phyloP scores from a whole-genome alignment of 2,797 vertebrate species.

The Cossypha niveicapilla region DNA sequence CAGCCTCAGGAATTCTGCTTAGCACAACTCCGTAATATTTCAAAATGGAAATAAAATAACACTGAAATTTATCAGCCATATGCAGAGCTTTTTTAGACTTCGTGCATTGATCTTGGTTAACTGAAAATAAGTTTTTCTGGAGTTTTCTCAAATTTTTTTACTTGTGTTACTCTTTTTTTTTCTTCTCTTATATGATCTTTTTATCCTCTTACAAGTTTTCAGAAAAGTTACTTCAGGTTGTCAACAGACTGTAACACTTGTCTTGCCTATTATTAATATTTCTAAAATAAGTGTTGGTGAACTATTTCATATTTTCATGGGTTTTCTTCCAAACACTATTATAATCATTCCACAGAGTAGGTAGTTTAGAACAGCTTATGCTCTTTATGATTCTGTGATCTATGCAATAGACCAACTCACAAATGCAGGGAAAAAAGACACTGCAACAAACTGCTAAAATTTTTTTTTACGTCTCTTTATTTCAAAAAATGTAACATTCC shows the following conservation, averaged over 20 bases:
- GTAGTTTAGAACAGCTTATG: not conserved
- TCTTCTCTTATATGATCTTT: not conserved
- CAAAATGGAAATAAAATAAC: constrained; percentile 30
- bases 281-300: not conserved
- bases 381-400: not conserved
- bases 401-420: not conserved
- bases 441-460: not conserved
- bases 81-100: not conserved
- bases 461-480: fast-evolving
- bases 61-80: not conserved
- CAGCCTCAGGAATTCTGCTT: constrained; percentile 65
- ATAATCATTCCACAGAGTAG: not conserved
- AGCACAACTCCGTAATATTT: constrained; percentile 19
- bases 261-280: not conserved
- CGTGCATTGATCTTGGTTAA: not conserved
- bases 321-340: not conserved
- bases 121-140: not conserved
- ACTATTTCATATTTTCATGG: not conserved
- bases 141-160: not conserved
- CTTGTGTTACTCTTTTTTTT: not conserved
- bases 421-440: not conserved
- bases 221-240: not conserved
- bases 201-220: not conserved
- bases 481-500: not conserved
- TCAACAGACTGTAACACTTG: not conserved